Conservation (phyloP, 2,113 vertebrate genomes). For the Glaucidium brasilianum region DNA sequence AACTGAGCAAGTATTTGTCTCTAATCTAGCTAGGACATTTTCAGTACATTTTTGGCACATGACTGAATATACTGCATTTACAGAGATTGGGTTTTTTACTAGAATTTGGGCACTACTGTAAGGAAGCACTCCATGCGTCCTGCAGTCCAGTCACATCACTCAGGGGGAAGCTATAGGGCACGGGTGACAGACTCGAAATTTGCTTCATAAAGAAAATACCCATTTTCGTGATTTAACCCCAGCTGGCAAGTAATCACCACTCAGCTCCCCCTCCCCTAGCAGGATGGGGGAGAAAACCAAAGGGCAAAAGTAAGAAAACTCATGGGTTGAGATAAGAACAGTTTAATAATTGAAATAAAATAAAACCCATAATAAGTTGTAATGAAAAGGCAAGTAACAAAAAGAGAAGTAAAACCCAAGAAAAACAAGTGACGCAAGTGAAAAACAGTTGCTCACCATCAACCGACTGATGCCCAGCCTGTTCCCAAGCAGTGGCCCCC, state of each 20-base stretch:
- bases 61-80: background rate
- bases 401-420: background rate
- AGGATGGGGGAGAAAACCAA: background rate
- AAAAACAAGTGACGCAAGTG: background rate
- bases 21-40: background rate
- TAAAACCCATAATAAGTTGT: background rate
- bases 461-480: background rate
- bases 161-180: background rate
- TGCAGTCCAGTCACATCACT: background rate
- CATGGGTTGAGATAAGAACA: background rate
- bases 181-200: fast-evolving
- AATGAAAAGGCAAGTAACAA: background rate
- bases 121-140: background rate
- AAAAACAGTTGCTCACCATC: background rate
- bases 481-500: background rate
- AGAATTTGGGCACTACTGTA: background rate
- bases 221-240: background rate
- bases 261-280: too few species aligned
- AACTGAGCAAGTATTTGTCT: conserved; percentile 33
- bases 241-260: background rate
- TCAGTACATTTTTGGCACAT: background rate
- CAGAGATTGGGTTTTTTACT: background rate
- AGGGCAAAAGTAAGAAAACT: background rate
- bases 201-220: background rate
- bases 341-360: background rate